Base-by-base conservation (phyloP, 2,797 vertebrate genomes). In the Euphonia xanthogaster region DNA sequence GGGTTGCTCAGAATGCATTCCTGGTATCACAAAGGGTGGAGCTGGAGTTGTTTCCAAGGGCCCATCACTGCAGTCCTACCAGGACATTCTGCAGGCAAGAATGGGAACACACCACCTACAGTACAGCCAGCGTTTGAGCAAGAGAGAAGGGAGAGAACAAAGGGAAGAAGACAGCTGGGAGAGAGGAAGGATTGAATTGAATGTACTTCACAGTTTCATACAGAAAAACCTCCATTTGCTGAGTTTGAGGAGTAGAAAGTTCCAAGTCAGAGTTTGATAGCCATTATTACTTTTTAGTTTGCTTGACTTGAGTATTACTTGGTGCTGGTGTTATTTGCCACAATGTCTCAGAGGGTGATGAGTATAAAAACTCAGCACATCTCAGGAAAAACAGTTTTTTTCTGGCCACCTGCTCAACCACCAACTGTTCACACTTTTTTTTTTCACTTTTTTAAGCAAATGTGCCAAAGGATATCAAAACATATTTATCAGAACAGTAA, bases 391-490 rank as follows among this genome's bases (percentile, higher is more conserved):
- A 50, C 9, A 76, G 23, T 92, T 92, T 19, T 73, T 66, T 58
- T 31, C 70, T 37, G 66, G 74, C 91, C 94, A 96, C 91, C 91
- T 96, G 91, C 77, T 95, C 91, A 90, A 51, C 60, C 42, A 81
- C 92, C 92, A 82, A 79, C 71, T 93, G 94, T 94, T 96, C 90
- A 75, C 94, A 75, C 80, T 9, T 90, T 28, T 47, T 9, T 35
- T 5, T 4, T 0, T 17, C 19, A 4, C 17, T 75, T 79, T 91
- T 82, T 61, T 3, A 86, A 93, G 58, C 7, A 86, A 78, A 62
- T 35, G 60, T 87, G 95, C 88, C 95, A 95, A 93, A 92, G 37
- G 37, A 93, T 86, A 92, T 96, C 92, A 90, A 81, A 95, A 73
- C 77, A 66, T 87, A 84, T 84, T 93, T 81, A 82, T 78, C 73